A percentile compares a stretch with the other conserved stretches of the same genome.
Evolutionary conservation across 2,888 invertebrate genomes (phyloP).

Genomic region (Hydroisotoma schaefferi): DNA sequence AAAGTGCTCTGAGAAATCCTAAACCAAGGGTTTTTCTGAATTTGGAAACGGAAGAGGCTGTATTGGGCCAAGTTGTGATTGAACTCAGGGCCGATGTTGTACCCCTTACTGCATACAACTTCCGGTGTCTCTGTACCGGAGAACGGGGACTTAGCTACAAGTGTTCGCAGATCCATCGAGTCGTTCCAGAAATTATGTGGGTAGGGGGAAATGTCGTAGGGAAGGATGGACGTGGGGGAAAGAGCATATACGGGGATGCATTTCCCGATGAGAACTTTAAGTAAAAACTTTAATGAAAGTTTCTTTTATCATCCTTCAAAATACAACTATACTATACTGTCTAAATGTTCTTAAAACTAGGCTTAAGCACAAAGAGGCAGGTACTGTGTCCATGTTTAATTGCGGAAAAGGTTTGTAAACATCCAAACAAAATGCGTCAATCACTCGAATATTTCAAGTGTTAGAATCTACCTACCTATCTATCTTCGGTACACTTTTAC

Average conservation of each 20-base stretch:
- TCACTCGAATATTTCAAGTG: not conserved
- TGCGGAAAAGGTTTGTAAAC: constrained; percentile 38
- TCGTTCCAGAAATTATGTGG: constrained; percentile 40
- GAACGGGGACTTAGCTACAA: constrained; percentile 45
- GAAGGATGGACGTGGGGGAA: constrained; percentile 30
- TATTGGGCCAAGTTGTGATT: constrained; percentile 34
- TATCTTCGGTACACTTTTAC: not conserved
- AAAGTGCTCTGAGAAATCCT: constrained; percentile 33
- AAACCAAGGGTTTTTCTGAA: constrained; percentile 34
- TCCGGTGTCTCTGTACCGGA: constrained; percentile 44
- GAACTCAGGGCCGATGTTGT: constrained; percentile 41
- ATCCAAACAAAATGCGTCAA: not conserved
- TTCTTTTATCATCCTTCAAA: not conserved
- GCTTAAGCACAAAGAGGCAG: constrained; percentile 39
- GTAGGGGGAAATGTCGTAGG: constrained; percentile 45
- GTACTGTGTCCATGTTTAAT: constrained; percentile 45
- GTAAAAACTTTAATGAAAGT: constrained; percentile 15
- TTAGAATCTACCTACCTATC: not conserved
- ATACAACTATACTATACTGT: constrained; percentile 3
- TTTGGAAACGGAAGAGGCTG: constrained; percentile 32
- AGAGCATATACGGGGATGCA: constrained; percentile 39
- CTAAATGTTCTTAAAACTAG: constrained; percentile 20
- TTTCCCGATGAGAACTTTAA: constrained; percentile 46
- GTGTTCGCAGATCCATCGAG: constrained; percentile 42
- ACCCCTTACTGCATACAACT: constrained; percentile 45